Evolutionary conservation across 2,888 invertebrate species (phyloP), one percentile per base, ranked within the genome.

Genomic region (Platycheirus albimanus): DNA sequence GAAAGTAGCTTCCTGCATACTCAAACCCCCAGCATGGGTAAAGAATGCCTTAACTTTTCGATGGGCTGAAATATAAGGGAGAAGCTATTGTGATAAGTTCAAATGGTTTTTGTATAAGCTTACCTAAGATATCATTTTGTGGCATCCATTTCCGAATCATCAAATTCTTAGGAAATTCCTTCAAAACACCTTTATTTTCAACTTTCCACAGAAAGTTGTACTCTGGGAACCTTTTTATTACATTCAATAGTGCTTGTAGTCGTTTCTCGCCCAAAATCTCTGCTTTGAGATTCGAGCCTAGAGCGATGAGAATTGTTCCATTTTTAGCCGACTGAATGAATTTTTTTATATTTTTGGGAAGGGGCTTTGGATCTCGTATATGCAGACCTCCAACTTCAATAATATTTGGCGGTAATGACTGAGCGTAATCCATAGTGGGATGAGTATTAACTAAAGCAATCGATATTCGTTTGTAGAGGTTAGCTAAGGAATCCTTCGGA

Each of bases 151-250:
- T 38, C 1, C 84, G 38, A 0, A 71, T 64, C n/a, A 83, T 61
- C 7, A 88, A 58, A 58, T 88, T 88, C 7, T 15, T 6, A 0
- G 84, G 88, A 0, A 38, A 84, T 3, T 88, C 86, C 0, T 70
- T 5, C 33, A 69, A 54, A 3, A 66, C 6, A 20, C 43, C 51
- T n/a, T 71, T 41, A 0, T 4, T 7, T 24, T 88, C 87, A 33
- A 87, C 87, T 85, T 90, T 91, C 90, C 90, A 91, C 3, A 91
- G 51, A 13, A 91, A 90, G 19, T 88, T 87, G 74, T 88, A 89
- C 1, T 89, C 86, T 0, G 85, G 84, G 15, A 90, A 81, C 15
- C 87, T 70, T 6, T 76, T 38, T 28, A 91, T 87, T 19, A 70
- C 78, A 19, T 33, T 15, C 8, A 72, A 1, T 15, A 78, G 45